These are phyloP conservation scores for Cotesia typhae DNA, from an alignment of 1,140 invertebrate species.

Conservation along the genomic window DNA sequence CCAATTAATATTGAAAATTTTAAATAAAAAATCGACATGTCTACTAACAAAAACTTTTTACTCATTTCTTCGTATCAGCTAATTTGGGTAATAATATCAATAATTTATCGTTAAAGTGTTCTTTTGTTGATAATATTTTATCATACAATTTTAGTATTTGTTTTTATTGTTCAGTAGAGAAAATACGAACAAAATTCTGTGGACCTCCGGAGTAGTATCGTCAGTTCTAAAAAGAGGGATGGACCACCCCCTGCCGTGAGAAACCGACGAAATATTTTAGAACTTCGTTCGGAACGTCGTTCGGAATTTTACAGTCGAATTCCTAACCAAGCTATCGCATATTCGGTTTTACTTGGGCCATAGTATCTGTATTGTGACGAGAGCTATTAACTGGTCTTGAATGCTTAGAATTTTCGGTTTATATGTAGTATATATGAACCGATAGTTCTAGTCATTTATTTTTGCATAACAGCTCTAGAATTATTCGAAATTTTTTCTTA, in stretches of 20 bases:
- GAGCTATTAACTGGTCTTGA: too few species aligned
- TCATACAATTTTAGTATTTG: background rate
- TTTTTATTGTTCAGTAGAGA: background rate
- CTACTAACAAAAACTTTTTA: too few species aligned
- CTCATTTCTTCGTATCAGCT: too few species aligned
- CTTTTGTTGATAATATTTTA: background rate
- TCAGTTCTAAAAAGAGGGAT: slow-evolving; percentile 6
- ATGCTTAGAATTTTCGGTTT: too few species aligned
- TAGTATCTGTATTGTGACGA: background rate
- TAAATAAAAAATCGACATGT: too few species aligned
- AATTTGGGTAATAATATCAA: too few species aligned
- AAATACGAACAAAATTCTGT: background rate
- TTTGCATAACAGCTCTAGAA: too few species aligned
- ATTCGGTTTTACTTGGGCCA: background rate
- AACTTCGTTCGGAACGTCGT: slow-evolving; percentile 11
- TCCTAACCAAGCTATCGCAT: slow-evolving; percentile 13
- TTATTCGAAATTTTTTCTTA: too few species aligned
- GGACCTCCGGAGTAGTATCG: background rate
- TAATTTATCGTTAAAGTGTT: background rate
- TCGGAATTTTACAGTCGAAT: slow-evolving; percentile 20
- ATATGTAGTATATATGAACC: too few species aligned
- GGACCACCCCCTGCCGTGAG: slow-evolving; percentile 25
- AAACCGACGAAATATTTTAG: slow-evolving; percentile 13
- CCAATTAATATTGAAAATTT: too few species aligned
- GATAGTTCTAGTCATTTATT: too few species aligned